A percentile compares a stretch with the other conserved stretches of the same genome.
Conservation (phyloP, 2,113 vertebrate genomes). For the Coreoperca whiteheadi region DNA sequence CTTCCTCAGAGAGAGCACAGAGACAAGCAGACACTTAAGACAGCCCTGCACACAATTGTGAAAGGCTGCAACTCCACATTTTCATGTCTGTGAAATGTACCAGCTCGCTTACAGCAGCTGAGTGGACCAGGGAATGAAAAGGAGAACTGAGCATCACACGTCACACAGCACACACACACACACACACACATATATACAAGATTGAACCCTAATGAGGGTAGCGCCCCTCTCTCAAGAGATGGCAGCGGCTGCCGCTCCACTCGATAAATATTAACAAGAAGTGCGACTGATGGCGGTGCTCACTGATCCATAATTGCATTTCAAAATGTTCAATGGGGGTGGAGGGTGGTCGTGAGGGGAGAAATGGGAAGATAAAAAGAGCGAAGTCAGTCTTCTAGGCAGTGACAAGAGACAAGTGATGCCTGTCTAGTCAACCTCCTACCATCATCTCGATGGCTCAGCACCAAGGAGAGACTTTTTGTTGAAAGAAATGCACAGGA, state of each 20-base stretch:
- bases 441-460: slow-evolving; percentile 51
- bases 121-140: slow-evolving; percentile 67
- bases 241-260: slow-evolving; percentile 79
- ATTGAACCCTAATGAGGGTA: slow-evolving; percentile 81
- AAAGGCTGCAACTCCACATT: slow-evolving; percentile 74
- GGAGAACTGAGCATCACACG: slow-evolving; percentile 36
- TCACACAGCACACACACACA: slow-evolving; percentile 25
- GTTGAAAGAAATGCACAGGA: slow-evolving; percentile 27
- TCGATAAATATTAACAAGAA: slow-evolving; percentile 88
- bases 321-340: slow-evolving; percentile 75
- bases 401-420: slow-evolving; percentile 58
- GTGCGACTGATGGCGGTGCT: slow-evolving; percentile 83
- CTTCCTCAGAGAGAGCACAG: slow-evolving; percentile 69
- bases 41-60: slow-evolving; percentile 48
- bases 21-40: slow-evolving; percentile 68
- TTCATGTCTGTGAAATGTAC: slow-evolving; percentile 77
- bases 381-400: slow-evolving; percentile 51
- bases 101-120: slow-evolving; percentile 72
- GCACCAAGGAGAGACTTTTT: slow-evolving; percentile 40
- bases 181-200: slow-evolving; percentile 55
- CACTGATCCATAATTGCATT: slow-evolving; percentile 87
- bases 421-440: slow-evolving; percentile 62
- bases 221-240: slow-evolving; percentile 78
- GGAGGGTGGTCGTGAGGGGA: slow-evolving; percentile 34
- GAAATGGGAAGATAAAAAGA: slow-evolving; percentile 57